Evolutionary conservation across 2,888 invertebrate genomes (phyloP).

Genomic region (Xylota segnis): DNA sequence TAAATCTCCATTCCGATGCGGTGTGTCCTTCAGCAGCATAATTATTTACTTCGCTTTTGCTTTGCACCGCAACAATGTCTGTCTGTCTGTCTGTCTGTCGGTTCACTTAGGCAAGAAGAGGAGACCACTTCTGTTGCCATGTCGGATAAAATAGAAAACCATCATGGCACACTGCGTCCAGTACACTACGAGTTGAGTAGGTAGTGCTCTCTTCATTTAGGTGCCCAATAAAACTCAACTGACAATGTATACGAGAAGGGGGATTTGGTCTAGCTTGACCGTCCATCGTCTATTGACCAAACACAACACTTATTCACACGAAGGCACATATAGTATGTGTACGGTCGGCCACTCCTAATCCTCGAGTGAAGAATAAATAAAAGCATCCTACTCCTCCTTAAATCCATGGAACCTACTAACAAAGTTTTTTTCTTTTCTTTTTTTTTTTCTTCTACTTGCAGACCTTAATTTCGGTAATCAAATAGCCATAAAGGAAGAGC

Average conservation of each 20-base stretch:
- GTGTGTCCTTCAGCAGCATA: slow-evolving; percentile 45
- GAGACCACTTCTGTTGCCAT: background rate
- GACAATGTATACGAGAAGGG: background rate
- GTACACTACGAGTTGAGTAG: background rate
- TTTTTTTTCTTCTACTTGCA: slow-evolving; percentile 46
- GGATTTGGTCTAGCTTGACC: slow-evolving; percentile 13
- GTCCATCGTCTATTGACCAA: slow-evolving; percentile 4
- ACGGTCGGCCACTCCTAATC: slow-evolving; percentile 11
- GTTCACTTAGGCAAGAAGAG: slow-evolving; percentile 39
- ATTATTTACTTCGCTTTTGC: slow-evolving; percentile 57
- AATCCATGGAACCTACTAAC: slow-evolving; percentile 30
- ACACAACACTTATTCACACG: slow-evolving; percentile 22
- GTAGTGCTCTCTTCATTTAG: slow-evolving; percentile 55
- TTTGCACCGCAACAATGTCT: slow-evolving; percentile 42
- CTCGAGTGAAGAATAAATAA: slow-evolving; percentile 39
- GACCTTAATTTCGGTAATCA: slow-evolving; percentile 67
- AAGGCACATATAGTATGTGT: slow-evolving; percentile 1
- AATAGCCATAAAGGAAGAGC: slow-evolving; percentile 57
- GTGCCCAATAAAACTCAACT: slow-evolving; percentile 59
- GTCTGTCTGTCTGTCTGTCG: slow-evolving; percentile 36
- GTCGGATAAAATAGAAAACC: slow-evolving; percentile 18
- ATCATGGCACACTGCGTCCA: background rate
- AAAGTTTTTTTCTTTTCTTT: slow-evolving; percentile 39
- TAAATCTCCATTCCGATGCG: slow-evolving; percentile 49
- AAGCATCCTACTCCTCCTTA: slow-evolving; percentile 9